Base-by-base conservation (phyloP, 2,797 vertebrate genomes). In the Crypturellus tataupa region DNA sequence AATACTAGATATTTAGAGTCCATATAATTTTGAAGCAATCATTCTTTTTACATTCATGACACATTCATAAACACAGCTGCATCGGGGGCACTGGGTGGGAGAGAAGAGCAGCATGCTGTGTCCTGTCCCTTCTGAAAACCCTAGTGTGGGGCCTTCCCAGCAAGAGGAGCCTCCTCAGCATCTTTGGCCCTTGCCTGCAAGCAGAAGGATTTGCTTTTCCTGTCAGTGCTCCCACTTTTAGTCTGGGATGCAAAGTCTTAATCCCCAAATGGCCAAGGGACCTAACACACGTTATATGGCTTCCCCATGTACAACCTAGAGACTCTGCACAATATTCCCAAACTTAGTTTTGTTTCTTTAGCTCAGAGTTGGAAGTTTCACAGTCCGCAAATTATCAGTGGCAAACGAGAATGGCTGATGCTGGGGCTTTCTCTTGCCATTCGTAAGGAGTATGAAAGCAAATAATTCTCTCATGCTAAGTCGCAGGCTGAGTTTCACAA, bases 1-100 rank as follows among this genome's bases (percentile, higher is more conserved):
- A 96, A 97, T 95, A 84, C 97, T 98, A 98, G 98, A 99, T 99
- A 98, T 99, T 99, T 99, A 98, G 98, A 98, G 97, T 94, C 94
- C 59, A 56, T 95, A 88, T 97, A 96, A 97, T 97, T 97, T 98
- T 95, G 97, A 96, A 96, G 97, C 95, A 95, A 97, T 97, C 98
- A 94, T 91, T 98, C 97, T 95, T 98, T 95, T 96, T 97, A 97
- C 94, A 96, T 96, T 97, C 96, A 79, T 97, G 97, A 96, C 96
- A 97, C 97, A 97, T 96, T 94, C 89, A 96, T 97, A 96, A 96
- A 96, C 97, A 96, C 98, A 98, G 98, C 98, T 98, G 98, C 90
- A n/a, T 93, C 0, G 58, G 86, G 82, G 87, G 72, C 1, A 1
- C 89, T 78, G 4, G 53, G 58, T 68, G 78, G 90, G 94, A 93